Base-by-base conservation (phyloP, 2,797 vertebrate genomes). In the Xyrichtys novacula region DNA sequence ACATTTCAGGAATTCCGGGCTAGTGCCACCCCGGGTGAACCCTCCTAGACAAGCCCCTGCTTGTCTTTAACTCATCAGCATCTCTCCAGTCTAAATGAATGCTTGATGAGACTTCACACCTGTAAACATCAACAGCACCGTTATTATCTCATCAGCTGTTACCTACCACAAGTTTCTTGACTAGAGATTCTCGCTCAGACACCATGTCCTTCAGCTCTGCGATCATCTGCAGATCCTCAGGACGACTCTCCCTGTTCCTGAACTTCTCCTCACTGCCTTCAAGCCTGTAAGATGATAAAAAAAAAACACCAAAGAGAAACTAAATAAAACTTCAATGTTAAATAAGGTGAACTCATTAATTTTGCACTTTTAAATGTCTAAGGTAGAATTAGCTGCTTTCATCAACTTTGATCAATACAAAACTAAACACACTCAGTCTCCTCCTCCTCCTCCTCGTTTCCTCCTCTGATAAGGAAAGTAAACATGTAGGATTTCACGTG, bases 131-230 rank as follows among this genome's bases (percentile, higher is more conserved):
- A 20, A 20, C 19, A 4, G 19, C 9, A 20, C 23, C 5, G 2
- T 2, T 7, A 19, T 49, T 38, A 57, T 20, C n/a, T 62, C 17
- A 20, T 48, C n/a, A 7, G 59, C 14, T 60, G 74, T 29, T 40
- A 93, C 97, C 93, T 93, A 99, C 98, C 94, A 98, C 97, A 89
- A 99, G 91, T 90, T 99, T 99, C 93, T 98, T 99, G 89, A 99
- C 98, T 38, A 99, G 94, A 19, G 96, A 85, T 83, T 99, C 98
- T 77, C 97, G 95, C 89, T 99, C 98, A 12, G 96, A 84, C 85
- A 99, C 96, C 95, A 98, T 96, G 54, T 97, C 96, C 92, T 96
- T 99, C 85, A 99, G 93, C 88, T 99, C 98, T 20, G 96, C 95
- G 71, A 99, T 99, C 75, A 97, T 85, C 91, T 98, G 96, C 83